phyloP scores from a whole-genome alignment of 2,888 invertebrate genomes.

The Andrena bicolor region DNA sequence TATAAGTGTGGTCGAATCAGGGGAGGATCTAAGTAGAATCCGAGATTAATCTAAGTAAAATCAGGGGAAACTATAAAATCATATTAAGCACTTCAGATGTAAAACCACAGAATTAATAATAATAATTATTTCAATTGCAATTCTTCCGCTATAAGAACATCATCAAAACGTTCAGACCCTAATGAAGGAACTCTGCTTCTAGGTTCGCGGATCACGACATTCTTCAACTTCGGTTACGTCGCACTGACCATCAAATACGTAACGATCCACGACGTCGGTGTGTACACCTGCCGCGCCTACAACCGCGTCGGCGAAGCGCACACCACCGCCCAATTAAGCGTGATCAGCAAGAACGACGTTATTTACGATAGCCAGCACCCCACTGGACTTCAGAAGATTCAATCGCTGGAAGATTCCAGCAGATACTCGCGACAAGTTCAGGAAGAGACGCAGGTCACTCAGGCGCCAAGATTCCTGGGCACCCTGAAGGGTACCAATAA shows the following conservation, averaged over 20 bases:
- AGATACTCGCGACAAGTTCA: constrained; percentile 89
- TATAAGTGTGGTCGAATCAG: too few relatives aligned
- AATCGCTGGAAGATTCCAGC: constrained; percentile 94
- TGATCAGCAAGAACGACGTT: constrained; percentile 94
- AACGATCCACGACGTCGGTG: constrained; percentile 95
- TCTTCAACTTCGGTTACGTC: constrained; percentile 98
- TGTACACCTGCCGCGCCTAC: constrained; percentile 95
- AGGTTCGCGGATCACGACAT: constrained; percentile 95
- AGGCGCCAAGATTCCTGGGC: constrained; percentile 94
- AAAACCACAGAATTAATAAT: too few relatives aligned
- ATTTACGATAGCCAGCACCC: constrained; percentile 97
- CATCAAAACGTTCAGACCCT: not conserved
- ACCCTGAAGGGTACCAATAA: constrained; percentile 96
- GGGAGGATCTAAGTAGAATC: too few relatives aligned
- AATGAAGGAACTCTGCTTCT: not conserved
- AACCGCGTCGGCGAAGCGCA: constrained; percentile 95
- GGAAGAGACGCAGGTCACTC: constrained; percentile 91
- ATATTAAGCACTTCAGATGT: too few relatives aligned
- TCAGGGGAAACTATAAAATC: too few relatives aligned
- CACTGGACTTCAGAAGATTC: constrained; percentile 96
- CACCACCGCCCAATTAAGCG: constrained; percentile 93
- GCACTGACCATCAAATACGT: constrained; percentile 97
- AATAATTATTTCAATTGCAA: not conserved
- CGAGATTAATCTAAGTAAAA: too few relatives aligned
- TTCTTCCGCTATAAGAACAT: not conserved